Evolutionary conservation across 2,888 invertebrate species (phyloP).

Genomic region (Idaea straminata): DNA sequence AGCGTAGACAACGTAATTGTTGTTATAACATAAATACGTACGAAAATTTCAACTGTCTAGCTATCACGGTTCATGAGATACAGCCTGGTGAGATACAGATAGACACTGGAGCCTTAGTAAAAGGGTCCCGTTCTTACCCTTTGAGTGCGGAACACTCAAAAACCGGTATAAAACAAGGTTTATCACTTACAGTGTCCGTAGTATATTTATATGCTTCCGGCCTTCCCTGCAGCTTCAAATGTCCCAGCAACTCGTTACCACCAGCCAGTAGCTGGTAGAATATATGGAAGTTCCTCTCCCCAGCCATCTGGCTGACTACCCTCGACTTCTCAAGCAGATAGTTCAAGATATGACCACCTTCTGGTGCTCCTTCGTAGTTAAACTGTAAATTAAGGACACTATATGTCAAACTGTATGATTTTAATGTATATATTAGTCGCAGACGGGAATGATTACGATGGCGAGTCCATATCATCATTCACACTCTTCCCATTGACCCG

Average conservation of each 20-base stretch:
- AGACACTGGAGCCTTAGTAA: too few relatives aligned
- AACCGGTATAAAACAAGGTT: not conserved
- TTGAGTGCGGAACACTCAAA: not conserved
- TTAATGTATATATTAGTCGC: not conserved
- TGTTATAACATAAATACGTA: too few relatives aligned
- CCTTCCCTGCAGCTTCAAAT: conserved; percentile 84
- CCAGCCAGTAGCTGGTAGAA: conserved; percentile 93
- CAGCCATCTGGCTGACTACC: conserved; percentile 89
- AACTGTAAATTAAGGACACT: conserved; percentile 59
- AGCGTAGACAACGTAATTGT: too few relatives aligned
- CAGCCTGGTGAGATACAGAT: too few relatives aligned
- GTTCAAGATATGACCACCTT: conserved; percentile 93
- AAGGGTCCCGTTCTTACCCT: too few relatives aligned
- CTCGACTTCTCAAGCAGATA: conserved; percentile 95
- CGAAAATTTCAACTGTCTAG: too few relatives aligned
- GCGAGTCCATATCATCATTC: too few relatives aligned
- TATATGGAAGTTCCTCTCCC: conserved; percentile 95
- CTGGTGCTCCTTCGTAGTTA: conserved; percentile 89
- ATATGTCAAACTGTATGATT: not conserved
- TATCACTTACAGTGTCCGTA: conserved; percentile 83
- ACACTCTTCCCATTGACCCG: too few relatives aligned
- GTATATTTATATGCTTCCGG: conserved; percentile 88
- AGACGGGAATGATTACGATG: too few relatives aligned
- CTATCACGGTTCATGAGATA: too few relatives aligned
- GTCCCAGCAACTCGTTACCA: conserved; percentile 82